A percentile compares a stretch with the other conserved stretches of the same genome.
Evolutionary conservation across 2,888 invertebrate genomes (phyloP).

Genomic region (Drosophila limbata): DNA sequence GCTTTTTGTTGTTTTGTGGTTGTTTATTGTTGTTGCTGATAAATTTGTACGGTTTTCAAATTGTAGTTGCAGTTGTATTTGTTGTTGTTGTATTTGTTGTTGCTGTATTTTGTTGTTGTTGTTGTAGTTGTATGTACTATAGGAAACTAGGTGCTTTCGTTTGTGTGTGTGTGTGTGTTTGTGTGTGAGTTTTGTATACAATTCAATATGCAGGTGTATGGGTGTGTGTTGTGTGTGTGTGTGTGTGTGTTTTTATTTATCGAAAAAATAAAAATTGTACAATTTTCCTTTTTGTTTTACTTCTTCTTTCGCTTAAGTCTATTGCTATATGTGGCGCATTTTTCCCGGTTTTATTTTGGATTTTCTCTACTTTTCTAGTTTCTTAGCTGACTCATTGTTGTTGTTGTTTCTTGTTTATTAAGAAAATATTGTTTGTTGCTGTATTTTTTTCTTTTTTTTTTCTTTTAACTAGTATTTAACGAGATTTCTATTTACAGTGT

Average conservation of each 20-base stretch:
- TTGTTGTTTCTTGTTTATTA: slow-evolving; percentile 14
- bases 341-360: slow-evolving; percentile 24
- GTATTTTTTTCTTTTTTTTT: slow-evolving; percentile 29
- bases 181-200: slow-evolving; percentile 30
- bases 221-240: slow-evolving; percentile 48
- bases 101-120: slow-evolving; percentile 12
- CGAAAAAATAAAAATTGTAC: slow-evolving; percentile 31
- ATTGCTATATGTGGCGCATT: slow-evolving; percentile 42
- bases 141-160: slow-evolving; percentile 75
- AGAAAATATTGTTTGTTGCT: slow-evolving; percentile 58
- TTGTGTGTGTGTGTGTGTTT: slow-evolving; percentile 35
- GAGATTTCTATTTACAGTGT: slow-evolving; percentile 75
- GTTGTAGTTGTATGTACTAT: slow-evolving; percentile 59
- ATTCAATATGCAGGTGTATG: slow-evolving; percentile 38
- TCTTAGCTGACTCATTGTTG: slow-evolving; percentile 4
- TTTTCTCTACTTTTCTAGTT: slow-evolving; percentile 19
- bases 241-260: slow-evolving; percentile 29
- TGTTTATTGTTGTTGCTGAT: slow-evolving; percentile 51
- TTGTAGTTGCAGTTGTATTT: slow-evolving; percentile 38
- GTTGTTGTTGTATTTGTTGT: slow-evolving; percentile 23
- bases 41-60: slow-evolving; percentile 77
- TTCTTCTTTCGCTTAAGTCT: slow-evolving; percentile 22
- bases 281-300: slow-evolving; percentile 24
- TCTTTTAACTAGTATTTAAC: slow-evolving; percentile 66
- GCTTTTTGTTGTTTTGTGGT: slow-evolving; percentile 41